Conservation (phyloP, 2,888 invertebrate species). For the Drosophila kokeensis region DNA sequence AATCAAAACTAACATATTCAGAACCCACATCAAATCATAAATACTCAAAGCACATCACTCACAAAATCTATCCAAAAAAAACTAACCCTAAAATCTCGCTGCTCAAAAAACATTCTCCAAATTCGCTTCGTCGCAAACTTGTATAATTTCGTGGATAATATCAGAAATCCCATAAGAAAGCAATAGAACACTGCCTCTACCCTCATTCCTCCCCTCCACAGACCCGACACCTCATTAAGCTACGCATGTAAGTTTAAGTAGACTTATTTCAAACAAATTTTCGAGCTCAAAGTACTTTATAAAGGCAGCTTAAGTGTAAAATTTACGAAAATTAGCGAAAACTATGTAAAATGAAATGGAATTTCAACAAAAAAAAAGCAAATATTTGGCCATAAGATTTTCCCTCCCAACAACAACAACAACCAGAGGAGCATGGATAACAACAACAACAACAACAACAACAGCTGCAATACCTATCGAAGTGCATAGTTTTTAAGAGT, state of each 20-base stretch:
- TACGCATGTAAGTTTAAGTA: slow-evolving; percentile 69
- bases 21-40: slow-evolving; percentile 19
- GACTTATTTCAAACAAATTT: slow-evolving; percentile 62
- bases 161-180: background rate
- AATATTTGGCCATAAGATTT: slow-evolving; percentile 67
- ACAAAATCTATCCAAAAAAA: slow-evolving; percentile 16
- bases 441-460: background rate
- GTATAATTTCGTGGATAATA: background rate
- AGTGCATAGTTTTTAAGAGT: slow-evolving; percentile 52
- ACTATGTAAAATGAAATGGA: slow-evolving; percentile 64
- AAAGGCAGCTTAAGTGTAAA: slow-evolving; percentile 58
- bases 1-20: slow-evolving; percentile 54
- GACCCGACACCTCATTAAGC: slow-evolving; percentile 28
- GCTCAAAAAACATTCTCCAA: slow-evolving; percentile 26
- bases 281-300: slow-evolving; percentile 52
- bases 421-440: background rate
- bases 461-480: slow-evolving; percentile 38
- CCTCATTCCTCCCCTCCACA: background rate
- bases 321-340: slow-evolving; percentile 49
- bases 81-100: slow-evolving; percentile 25
- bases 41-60: slow-evolving; percentile 12
- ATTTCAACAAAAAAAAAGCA: slow-evolving; percentile 60
- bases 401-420: background rate
- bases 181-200: slow-evolving; percentile 56
- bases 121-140: slow-evolving; percentile 15